Conservation (phyloP, 2,888 invertebrate genomes). For the Lomographa bimaculata region DNA sequence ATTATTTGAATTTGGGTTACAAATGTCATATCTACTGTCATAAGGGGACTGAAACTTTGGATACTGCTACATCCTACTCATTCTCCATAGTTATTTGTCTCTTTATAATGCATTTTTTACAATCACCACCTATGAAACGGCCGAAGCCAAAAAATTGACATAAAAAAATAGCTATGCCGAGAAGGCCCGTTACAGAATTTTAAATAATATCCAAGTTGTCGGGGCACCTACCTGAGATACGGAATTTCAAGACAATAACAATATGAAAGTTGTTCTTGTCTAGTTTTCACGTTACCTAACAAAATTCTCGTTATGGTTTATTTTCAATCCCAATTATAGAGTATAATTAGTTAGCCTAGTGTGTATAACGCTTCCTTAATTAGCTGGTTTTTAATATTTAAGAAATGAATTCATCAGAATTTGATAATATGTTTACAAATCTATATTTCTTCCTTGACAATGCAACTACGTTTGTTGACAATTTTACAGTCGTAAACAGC, state of each 20-base stretch:
- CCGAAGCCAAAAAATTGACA: too few relatives aligned
- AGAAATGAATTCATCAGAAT: too few relatives aligned
- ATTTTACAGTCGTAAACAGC: constrained; percentile 11
- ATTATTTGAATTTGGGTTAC: too few relatives aligned
- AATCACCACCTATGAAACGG: too few relatives aligned
- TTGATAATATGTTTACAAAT: too few relatives aligned
- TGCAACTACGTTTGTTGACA: constrained; percentile 9
- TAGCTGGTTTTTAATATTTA: not conserved
- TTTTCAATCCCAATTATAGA: constrained; percentile 14
- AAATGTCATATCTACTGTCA: too few relatives aligned
- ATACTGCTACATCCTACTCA: too few relatives aligned
- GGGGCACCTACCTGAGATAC: constrained; percentile 47
- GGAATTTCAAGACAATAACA: constrained; percentile 44
- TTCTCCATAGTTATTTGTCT: too few relatives aligned
- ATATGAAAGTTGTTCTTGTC: constrained; percentile 55
- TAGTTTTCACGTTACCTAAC: constrained; percentile 42
- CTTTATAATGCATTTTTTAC: too few relatives aligned
- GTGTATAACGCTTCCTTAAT: constrained; percentile 2
- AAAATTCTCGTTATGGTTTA: constrained; percentile 23
- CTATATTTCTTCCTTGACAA: too few relatives aligned
- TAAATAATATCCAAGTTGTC: constrained; percentile 33
- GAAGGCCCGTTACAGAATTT: constrained; percentile 34
- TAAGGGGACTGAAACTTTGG: too few relatives aligned
- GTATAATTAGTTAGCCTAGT: constrained; percentile 3
- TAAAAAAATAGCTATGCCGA: constrained; percentile 33